These are phyloP conservation scores for Decapterus maruadsi DNA, from an alignment of 2,797 vertebrate species.

Conservation along the genomic window DNA sequence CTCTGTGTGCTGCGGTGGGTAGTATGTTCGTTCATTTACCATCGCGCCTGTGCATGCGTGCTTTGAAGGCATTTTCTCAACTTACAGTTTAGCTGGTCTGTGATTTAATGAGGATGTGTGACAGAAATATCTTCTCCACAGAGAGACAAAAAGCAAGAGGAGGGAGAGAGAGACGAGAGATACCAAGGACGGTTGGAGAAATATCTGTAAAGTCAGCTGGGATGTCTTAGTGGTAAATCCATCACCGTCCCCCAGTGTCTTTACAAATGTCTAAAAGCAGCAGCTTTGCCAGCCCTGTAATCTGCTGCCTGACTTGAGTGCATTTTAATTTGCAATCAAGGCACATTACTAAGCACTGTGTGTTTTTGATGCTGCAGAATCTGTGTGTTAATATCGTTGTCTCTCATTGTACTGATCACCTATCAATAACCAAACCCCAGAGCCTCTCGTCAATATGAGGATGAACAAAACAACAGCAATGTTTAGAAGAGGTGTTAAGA, in stretches of 20 bases:
- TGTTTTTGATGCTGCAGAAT: slow-evolving; percentile 34
- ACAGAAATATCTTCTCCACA: slow-evolving; percentile 70
- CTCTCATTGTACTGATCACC: slow-evolving; percentile 33
- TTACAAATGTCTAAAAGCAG: slow-evolving; percentile 66
- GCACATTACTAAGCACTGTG: slow-evolving; percentile 30
- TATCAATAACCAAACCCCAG: slow-evolving; percentile 10
- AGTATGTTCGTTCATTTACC: slow-evolving; percentile 24
- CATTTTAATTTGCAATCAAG: slow-evolving; percentile 66
- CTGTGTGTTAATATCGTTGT: slow-evolving; percentile 2
- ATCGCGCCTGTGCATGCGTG: slow-evolving; percentile 7
- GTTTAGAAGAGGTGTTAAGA: too few relatives aligned
- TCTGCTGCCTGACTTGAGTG: slow-evolving; percentile 56
- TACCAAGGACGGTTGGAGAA: slow-evolving; percentile 62
- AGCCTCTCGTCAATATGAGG: not conserved
- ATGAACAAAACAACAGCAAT: slow-evolving; percentile 12
- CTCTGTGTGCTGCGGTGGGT: slow-evolving; percentile 37
- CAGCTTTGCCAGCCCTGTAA: slow-evolving; percentile 64
- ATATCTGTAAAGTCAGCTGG: slow-evolving; percentile 68
- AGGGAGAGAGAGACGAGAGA: too few relatives aligned
- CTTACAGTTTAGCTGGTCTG: slow-evolving; percentile 51
- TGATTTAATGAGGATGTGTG: slow-evolving; percentile 75
- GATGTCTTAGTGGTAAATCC: slow-evolving; percentile 66
- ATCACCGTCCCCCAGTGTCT: slow-evolving; percentile 57
- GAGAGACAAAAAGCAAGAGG: slow-evolving; percentile 36
- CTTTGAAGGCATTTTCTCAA: slow-evolving; percentile 66